phyloP scores from a whole-genome alignment of 1,140 invertebrate species.

The Ruditapes philippinarum region DNA sequence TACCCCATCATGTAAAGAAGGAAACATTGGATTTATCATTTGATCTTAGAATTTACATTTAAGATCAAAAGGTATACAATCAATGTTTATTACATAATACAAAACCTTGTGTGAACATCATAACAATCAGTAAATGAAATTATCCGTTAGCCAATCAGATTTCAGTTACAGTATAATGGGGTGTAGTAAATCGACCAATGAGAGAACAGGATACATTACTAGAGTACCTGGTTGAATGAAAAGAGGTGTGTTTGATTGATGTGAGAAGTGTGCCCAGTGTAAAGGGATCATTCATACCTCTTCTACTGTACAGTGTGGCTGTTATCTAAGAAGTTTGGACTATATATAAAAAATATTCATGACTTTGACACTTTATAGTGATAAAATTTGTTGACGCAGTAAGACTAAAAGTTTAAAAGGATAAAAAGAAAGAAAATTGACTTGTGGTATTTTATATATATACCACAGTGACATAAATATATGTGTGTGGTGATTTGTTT shows the following conservation, averaged over 20 bases:
- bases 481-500: constrained; percentile 16
- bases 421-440: background rate
- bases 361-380: background rate
- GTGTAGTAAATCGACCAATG: constrained; percentile 44
- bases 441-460: background rate
- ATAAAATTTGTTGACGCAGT: background rate
- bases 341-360: background rate
- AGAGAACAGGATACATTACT: constrained; percentile 3
- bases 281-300: constrained; percentile 51
- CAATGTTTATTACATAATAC: constrained; percentile 41
- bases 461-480: background rate
- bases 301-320: constrained; percentile 20
- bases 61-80: constrained; percentile 49
- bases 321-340: background rate
- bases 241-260: constrained; percentile 55
- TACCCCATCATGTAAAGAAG: constrained; percentile 18
- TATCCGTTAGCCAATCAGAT: constrained; percentile 60
- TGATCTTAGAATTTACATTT: constrained; percentile 53
- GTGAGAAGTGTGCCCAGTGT: constrained; percentile 54
- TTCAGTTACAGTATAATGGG: constrained; percentile 30
- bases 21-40: constrained; percentile 46
- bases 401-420: background rate
- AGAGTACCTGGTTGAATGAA: constrained; percentile 20
- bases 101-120: constrained; percentile 57
- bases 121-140: constrained; percentile 41